Evolutionary conservation across 2,113 vertebrate species (phyloP).

Genomic region (Arothron firmamentum): DNA sequence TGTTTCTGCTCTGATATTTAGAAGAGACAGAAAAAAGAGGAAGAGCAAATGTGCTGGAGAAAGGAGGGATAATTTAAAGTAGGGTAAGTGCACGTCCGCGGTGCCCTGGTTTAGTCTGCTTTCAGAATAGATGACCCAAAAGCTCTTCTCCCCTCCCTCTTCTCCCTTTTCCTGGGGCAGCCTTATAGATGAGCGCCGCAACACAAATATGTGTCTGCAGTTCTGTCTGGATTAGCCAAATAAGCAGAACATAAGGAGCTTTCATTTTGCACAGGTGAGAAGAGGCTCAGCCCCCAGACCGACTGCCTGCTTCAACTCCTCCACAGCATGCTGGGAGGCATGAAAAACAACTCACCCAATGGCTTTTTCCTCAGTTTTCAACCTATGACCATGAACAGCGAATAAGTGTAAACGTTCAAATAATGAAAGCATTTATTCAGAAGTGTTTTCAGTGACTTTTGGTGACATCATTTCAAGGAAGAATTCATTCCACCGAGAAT

Average conservation of each 20-base stretch:
- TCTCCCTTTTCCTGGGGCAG: constrained; percentile 39
- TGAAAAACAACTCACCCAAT: no score
- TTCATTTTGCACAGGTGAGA: constrained; percentile 7
- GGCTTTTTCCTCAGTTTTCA: no score
- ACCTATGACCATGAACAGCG: no score
- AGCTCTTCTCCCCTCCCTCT: constrained; percentile 30
- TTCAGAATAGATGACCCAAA: constrained; percentile 75
- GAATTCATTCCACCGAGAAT: no score
- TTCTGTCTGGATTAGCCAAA: constrained; percentile 23
- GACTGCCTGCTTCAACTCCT: not conserved
- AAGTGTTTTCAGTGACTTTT: no score
- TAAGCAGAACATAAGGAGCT: not conserved
- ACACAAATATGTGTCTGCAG: constrained; percentile 8
- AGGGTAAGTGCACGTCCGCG: constrained; percentile 63
- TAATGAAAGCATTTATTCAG: no score
- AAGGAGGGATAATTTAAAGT: constrained; percentile 55
- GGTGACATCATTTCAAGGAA: no score
- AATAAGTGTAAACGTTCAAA: no score
- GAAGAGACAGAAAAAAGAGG: not conserved
- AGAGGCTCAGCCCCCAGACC: constrained; percentile 3
- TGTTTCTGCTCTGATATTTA: no score
- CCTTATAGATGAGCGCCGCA: constrained; percentile 18
- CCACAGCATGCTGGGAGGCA: not conserved
- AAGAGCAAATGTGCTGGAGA: constrained; percentile 2
- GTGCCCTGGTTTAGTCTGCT: constrained; percentile 59